These are phyloP conservation scores for Choreutis nemorana DNA, from an alignment of 2,888 invertebrate genomes.

Conservation along the genomic window DNA sequence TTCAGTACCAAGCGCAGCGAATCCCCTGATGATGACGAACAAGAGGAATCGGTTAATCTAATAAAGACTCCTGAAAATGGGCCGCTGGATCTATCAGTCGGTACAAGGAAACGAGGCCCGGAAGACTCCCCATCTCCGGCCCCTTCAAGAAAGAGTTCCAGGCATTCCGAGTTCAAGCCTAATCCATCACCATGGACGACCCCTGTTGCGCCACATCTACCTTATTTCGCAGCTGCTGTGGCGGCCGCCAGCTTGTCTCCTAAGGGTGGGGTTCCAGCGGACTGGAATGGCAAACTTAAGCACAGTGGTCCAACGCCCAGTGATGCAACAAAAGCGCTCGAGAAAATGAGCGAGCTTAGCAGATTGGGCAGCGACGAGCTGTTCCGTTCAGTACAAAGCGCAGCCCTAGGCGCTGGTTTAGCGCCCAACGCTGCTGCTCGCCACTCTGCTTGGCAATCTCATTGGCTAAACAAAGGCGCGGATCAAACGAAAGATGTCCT, in stretches of 20 bases:
- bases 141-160: constrained; percentile 70
- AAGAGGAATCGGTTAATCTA: constrained; percentile 75
- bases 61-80: constrained; percentile 74
- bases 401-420: constrained; percentile 54
- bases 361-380: constrained; percentile 83
- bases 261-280: constrained; percentile 68
- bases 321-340: constrained; percentile 87
- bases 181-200: constrained; percentile 81
- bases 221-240: constrained; percentile 83
- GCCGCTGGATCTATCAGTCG: constrained; percentile 83
- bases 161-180: constrained; percentile 73
- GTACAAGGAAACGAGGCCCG: constrained; percentile 75
- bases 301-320: constrained; percentile 72
- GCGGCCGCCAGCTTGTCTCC: constrained; percentile 80
- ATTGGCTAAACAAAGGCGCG: constrained; percentile 96
- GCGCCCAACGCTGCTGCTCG: constrained; percentile 70
- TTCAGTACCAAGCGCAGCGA: constrained; percentile 78
- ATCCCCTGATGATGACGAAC: constrained; percentile 61
- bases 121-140: constrained; percentile 71
- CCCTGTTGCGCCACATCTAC: constrained; percentile 78
- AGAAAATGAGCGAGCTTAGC: constrained; percentile 91
- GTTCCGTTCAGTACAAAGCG: constrained; percentile 69
- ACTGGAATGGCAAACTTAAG: constrained; percentile 85
- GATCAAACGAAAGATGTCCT: constrained; percentile 95
- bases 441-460: constrained; percentile 95